Evolutionary conservation across 2,888 invertebrate genomes (phyloP), one percentile per base, ranked within the genome.

Genomic region (Agrochola litura): DNA sequence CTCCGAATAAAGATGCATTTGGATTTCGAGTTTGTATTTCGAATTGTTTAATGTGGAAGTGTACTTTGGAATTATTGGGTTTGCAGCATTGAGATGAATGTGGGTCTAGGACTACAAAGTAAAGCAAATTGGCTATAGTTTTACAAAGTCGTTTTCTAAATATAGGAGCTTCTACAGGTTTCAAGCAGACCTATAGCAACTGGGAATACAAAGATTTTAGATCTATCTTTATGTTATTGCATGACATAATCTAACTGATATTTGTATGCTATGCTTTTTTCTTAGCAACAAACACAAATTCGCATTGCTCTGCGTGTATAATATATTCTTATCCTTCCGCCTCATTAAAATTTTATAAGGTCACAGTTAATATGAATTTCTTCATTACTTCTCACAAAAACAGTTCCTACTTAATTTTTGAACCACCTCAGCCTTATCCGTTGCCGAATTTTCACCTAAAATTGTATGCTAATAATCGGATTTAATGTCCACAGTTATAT

Each of bases 401-500:
- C 6, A 14, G 25, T 64, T 56, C 14, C 43, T 9, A 60, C 67
- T 64, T 79, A 67, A 78, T 73, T 84, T 83, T 73, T 77, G n/a
- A 69, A 73, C 66, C 63, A 66, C 65, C 64, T 14, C 63, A 2
- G 10, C 63, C 8, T 52, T 14, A 79, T 60, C 67, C 41, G 6
- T 30, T 19, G 25, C 56, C 64, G 49, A 61, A 68, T 79, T 76
- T 77, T 73, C 81, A 84, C 72, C 71, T 69, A 49, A 79, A 86
- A 86, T 75, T 52, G 67, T 84, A 87, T 74, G 85, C 77, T 80
- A 80, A 87, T 86, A 82, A 87, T 76, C 75, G 37, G 78, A 71
- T 86, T 87, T 80, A 77, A 81, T 85, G 85, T 80, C 83, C 77
- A 58, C 79, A 76, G 75, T 85, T 67, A 76, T 88, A 88, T 88